Conservation (phyloP, 2,797 vertebrate genomes). For the Thaleichthys pacificus region DNA sequence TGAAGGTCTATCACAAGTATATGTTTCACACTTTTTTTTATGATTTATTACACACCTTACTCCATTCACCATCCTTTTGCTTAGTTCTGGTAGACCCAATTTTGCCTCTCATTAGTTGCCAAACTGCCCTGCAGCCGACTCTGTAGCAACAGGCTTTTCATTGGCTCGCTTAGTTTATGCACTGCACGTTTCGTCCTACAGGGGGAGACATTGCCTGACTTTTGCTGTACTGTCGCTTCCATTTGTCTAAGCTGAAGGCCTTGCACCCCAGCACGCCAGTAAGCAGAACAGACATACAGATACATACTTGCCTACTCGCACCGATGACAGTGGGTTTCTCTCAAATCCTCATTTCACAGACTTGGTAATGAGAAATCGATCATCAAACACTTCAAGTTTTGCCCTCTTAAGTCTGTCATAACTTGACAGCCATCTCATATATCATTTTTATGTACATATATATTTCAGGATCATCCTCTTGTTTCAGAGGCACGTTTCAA, state of each 20-base stretch:
- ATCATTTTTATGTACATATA: neutral
- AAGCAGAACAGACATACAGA: neutral
- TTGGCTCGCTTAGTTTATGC: slow-evolving; percentile 55
- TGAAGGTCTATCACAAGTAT: no score
- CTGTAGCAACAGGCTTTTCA: slow-evolving; percentile 62
- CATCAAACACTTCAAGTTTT: neutral
- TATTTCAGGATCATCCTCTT: slow-evolving; percentile 15
- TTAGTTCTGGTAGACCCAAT: no score
- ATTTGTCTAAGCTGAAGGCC: slow-evolving; percentile 12
- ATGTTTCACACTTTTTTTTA: no score
- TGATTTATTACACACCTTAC: no score
- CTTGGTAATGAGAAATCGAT: no score
- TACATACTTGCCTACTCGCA: neutral
- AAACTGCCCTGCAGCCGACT: slow-evolving; percentile 53
- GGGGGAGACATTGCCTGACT: slow-evolving; percentile 63
- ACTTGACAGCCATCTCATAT: neutral
- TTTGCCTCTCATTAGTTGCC: neutral
- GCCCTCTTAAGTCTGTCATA: neutral
- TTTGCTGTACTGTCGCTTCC: neutral
- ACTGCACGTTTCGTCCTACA: slow-evolving; percentile 50
- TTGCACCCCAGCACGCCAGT: neutral
- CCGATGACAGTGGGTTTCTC: neutral
- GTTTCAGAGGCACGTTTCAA: slow-evolving; percentile 20
- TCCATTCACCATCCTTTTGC: no score
- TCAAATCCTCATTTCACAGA: neutral